Evolutionary conservation across 2,113 vertebrate genomes (phyloP), one percentile per base, ranked within the genome.

Genomic region (Paratilapia polleni): DNA sequence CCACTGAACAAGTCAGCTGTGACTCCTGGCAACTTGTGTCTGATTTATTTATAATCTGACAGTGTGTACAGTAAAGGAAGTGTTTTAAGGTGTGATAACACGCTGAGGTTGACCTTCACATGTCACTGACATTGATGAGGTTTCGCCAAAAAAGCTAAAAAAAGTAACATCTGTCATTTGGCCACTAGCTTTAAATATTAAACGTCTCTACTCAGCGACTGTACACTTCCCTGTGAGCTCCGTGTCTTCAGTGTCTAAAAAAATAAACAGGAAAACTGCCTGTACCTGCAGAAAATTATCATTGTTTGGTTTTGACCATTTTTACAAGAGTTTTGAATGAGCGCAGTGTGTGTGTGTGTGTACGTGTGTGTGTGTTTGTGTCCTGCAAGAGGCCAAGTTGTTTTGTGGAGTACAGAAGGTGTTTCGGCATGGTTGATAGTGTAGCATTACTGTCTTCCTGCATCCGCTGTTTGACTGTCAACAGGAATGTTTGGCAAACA

Each of bases 401-500:
- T 79, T 82, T 61, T 2, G 58, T 83, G 70, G 52, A 41, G 61
- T n/a, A 19, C 14, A 60, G 52, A 75, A 81, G 54, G 78, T 73
- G 68, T 88, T 87, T 89, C 74, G 75, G 82, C 78, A 22, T 68
- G 28, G 63, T 85, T 70, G 12, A 58, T 56, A 58, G 81, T 64
- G 86, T 36, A 57, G 64, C 80, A 17, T 83, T 60, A 77, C 47
- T 6, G 80, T 80, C 85, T 82, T 90, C 88, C 85, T 86, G 80
- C 43, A 77, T 82, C 83, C 61, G 22, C 63, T 89, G 84, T 93
- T 88, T 87, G 57, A 87, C 89, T 80, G 84, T 89, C 87, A 90
- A 92, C 88, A 88, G 64, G 76, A 86, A 78, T 84, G 84, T 93
- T 89, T 88, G 87, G 83, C 85, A 70, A 85, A 85, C 74, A 74